These are phyloP conservation scores for Aurelia aurita DNA, from an alignment of 30 jellyfish, hydroid and myxozoan genomes.

Conservation along the genomic window DNA sequence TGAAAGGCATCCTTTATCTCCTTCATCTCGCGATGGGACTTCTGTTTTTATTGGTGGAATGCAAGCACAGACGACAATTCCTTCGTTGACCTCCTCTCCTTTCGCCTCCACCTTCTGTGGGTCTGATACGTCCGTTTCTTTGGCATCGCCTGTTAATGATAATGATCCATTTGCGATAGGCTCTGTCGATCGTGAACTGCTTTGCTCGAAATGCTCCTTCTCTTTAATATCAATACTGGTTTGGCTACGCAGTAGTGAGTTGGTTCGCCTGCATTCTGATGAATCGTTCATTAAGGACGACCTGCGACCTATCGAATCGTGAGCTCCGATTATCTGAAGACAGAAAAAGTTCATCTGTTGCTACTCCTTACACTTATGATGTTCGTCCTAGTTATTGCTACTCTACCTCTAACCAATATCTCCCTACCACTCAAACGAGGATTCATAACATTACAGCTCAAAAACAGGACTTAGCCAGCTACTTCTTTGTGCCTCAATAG, in stretches of 20 bases:
- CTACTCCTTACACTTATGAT: too few relatives aligned
- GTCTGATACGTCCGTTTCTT: neutral
- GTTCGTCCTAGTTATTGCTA: too few relatives aligned
- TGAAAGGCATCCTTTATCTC: slow-evolving; percentile 60
- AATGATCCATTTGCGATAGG: slow-evolving; percentile 55
- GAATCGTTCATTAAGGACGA: slow-evolving; percentile 24
- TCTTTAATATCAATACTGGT: slow-evolving; percentile 63
- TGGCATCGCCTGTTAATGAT: slow-evolving; percentile 12
- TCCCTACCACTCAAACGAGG: too few relatives aligned
- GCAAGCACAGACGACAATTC: slow-evolving; percentile 81
- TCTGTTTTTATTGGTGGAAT: slow-evolving; percentile 94
- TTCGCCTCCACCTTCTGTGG: neutral
- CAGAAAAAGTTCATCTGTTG: too few relatives aligned
- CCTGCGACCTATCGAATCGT: slow-evolving; percentile 41
- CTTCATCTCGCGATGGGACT: slow-evolving; percentile 75
- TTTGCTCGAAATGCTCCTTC: slow-evolving; percentile 36
- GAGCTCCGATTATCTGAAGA: slow-evolving; percentile 55
- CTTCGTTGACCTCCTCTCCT: slow-evolving; percentile 60
- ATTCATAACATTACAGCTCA: too few relatives aligned
- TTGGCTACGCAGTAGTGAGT: slow-evolving; percentile 56
- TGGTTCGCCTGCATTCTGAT: slow-evolving; percentile 35
- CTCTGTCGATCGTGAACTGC: slow-evolving; percentile 55
- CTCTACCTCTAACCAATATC: too few relatives aligned
- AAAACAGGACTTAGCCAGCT: too few relatives aligned
- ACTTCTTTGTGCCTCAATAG: too few relatives aligned